phyloP scores from a whole-genome alignment of 2,888 invertebrate genomes.

The Hydroisotoma schaefferi region DNA sequence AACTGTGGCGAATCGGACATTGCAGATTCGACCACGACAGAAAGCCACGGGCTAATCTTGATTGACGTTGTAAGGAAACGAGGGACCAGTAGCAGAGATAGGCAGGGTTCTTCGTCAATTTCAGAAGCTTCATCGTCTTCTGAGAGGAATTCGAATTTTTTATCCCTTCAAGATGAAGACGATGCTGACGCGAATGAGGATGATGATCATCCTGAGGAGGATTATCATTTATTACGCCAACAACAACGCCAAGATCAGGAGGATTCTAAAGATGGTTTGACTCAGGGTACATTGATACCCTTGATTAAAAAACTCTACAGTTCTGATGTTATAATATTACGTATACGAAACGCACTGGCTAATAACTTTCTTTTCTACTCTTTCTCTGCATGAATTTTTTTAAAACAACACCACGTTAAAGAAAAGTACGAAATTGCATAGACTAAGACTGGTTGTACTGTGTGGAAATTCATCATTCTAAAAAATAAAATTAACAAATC shows the following conservation, averaged over 20 bases:
- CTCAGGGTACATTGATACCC: neutral
- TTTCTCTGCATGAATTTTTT: no score
- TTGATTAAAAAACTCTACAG: no score
- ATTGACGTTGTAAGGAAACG: neutral
- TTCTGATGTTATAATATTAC: no score
- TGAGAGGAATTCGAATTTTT: conserved; percentile 7
- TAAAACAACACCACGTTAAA: no score
- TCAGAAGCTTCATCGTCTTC: conserved; percentile 3
- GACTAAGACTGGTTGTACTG: no score
- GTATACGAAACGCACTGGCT: no score
- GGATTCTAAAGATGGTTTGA: neutral
- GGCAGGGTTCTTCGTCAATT: neutral
- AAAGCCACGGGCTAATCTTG: conserved; percentile 3
- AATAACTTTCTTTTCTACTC: no score
- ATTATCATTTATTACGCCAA: neutral
- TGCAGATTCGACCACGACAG: conserved; percentile 43
- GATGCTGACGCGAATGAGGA: conserved; percentile 24
- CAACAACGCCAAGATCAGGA: no score
- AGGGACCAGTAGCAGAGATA: conserved; percentile 24
- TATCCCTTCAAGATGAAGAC: conserved; percentile 13
- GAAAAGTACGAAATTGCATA: no score
- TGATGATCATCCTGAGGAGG: conserved; percentile 20
- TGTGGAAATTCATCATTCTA: no score
- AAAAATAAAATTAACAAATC: no score
- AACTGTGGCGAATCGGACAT: conserved; percentile 26